A percentile compares a stretch with the other conserved stretches of the same genome.
Conservation (phyloP, 2,113 vertebrate genomes). For the Pseudopipra pipra region DNA sequence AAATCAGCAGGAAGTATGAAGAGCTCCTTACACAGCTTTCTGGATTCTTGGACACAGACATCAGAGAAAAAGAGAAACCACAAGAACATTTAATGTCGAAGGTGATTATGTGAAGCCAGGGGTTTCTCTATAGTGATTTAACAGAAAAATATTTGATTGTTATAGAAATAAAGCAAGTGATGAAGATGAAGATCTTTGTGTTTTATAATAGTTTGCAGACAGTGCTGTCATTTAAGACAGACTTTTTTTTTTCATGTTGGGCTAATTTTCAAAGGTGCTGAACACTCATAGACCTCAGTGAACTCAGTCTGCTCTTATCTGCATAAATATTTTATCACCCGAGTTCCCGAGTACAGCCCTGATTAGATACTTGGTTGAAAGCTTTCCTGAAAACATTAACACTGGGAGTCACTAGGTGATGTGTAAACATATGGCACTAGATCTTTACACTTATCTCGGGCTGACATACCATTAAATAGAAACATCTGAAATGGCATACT, state of each 20-base stretch:
- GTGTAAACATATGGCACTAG: not conserved
- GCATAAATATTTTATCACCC: not conserved
- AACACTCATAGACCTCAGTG: not conserved
- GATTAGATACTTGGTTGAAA: not conserved
- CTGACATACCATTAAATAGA: not conserved
- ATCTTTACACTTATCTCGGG: not conserved
- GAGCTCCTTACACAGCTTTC: constrained; percentile 72
- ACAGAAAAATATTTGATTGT: not conserved
- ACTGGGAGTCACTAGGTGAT: not conserved
- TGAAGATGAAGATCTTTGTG: not conserved
- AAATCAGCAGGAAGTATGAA: constrained; percentile 59
- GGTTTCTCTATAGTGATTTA: not conserved
- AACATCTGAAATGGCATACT: not conserved
- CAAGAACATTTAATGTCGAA: constrained; percentile 71
- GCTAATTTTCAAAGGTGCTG: not conserved
- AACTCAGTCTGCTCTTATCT: not conserved
- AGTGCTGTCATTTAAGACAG: not conserved
- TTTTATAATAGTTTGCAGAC: not conserved
- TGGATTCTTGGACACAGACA: constrained; percentile 60
- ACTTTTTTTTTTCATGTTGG: not conserved
- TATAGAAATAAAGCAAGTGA: not conserved
- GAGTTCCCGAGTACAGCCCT: not conserved
- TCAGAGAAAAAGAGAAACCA: constrained; percentile 56
- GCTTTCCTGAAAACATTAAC: not conserved
- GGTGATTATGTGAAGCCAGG: constrained; percentile 61